Evolutionary conservation across 2,113 vertebrate species (phyloP), one percentile per base, ranked within the genome.

Genomic region (Elachura formosa): DNA sequence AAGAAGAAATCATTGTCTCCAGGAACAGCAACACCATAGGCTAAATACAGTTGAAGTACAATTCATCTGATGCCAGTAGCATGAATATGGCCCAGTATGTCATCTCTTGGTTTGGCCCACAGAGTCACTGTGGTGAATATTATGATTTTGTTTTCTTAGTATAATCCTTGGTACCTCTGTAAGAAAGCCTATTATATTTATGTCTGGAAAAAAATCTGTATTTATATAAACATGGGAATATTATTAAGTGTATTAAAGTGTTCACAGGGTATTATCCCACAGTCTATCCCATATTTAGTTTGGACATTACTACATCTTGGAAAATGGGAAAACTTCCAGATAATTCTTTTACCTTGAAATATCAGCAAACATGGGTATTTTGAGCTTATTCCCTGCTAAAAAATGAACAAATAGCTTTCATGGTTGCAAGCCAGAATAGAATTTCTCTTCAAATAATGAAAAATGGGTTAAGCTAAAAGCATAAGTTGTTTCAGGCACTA

Each of bases 281-380:
- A 97, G 95, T 94, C 94, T 93, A 83, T 81, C 78, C 61, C 78
- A 79, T 76, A 59, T 97, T 98, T 98, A 96, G 93, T 98, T 98
- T 98, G 97, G 97, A 97, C 96, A 96, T 91, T 71, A 96, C 77
- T 96, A 77, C 93, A 94, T 97, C 76, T 94, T 94, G 97, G 97
- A 98, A 98, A 98, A 96, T 86, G 96, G 97, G 97, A 98, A 96
- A 68, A 36, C 63, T 95, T 98, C 97, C 98, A 98, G 87, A 87
- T 91, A 97, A 97, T 97, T 97, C 90, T 93, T 95, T 96, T 97
- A 98, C 98, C 97, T 98, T 97, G 93, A 97, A 98, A 96, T 95
- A 96, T 95, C 97, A 97, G 87, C 93, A 97, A 95, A 97, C 93
- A 93, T 34, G 96, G 79, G 71, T 94, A 97, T 97, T 97, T 95